Evolutionary conservation across 2,888 invertebrate genomes (phyloP), one percentile per base, ranked within the genome.

Genomic region (Sepiola atlantica): DNA sequence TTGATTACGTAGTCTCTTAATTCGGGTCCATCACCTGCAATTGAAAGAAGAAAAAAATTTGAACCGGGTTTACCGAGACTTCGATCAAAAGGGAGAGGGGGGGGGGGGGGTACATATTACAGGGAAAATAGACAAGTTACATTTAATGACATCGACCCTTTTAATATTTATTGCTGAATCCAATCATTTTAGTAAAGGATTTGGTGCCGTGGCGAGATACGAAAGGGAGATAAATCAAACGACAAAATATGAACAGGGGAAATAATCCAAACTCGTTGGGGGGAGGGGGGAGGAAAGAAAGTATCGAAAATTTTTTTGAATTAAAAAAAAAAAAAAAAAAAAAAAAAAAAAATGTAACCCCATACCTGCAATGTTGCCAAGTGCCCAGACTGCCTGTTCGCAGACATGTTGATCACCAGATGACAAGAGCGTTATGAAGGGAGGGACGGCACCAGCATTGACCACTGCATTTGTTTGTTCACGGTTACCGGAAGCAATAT

Each of bases 321-420:
- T 32, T 45, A 1, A 90, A 21, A 28, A 90, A 90, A 21, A 90
- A 32, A 24, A 28, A 90, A 90, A 35, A 90, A n/a, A n/a, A n/a
- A n/a, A n/a, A n/a, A n/a, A 90, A 35, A 90, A n/a, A n/a, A n/a
- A n/a, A n/a, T n/a, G n/a, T n/a, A n/a, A 94, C 16, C 97, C 99
- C 99, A 77, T 95, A 97, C 99, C 99, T 94, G 99, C 99, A 96
- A 99, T 99, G 97, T 99, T 99, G 95, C 99, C 99, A n/a, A 99
- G 98, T 0, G 99, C 99, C 99, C 99, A 99, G 0, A 99, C 98
- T n/a, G 99, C 98, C 97, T 97, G 97, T 94, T 97, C 97, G 0
- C 98, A 98, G 1, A 98, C 98, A 95, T 98, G 96, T 94, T 96
- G 95, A 90, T 98, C 98, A 2, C 98, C 97, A 0, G 98, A 98